Base-by-base conservation (phyloP, 2,888 invertebrate species). In the Lasioglossum morio region DNA sequence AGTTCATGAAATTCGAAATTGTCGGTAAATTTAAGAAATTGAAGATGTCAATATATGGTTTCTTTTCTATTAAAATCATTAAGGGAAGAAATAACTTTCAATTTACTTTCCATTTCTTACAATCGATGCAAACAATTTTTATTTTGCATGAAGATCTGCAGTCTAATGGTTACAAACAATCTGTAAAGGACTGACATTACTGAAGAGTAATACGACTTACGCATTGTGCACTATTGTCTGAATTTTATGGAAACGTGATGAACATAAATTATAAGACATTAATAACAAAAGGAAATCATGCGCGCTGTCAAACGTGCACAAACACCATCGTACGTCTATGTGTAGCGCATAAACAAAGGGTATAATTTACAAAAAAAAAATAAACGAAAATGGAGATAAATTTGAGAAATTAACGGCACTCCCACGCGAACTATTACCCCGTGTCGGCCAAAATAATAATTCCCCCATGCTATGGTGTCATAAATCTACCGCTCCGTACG, bases 381-480 rank as follows among this genome's bases (percentile, higher is more conserved):
- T 30, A 14, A 12, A 34, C 30, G 23, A 76, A 76, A 76, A 63
- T 76, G 46, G 23, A 63, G 76, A 63, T 76, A 63, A 76, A 76
- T 46, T 46, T n/a, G 43, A 30, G 43, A 43, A 76, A 66, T 77
- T 77, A 72, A 43, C 69, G n/a, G 37, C 48, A 30, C 77, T 81
- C 77, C 85, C 83, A 83, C 82, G 77, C 81, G 86, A 86, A 83
- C 87, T 84, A 87, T 87, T 87, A 87, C 43, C 48, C 30, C 19
- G 70, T 40, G 70, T 23, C 57, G 72, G 70, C 74, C 79, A 87
- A 87, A 87, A 87, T 87, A 82, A 84, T 85, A 87, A 87, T 79
- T 82, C 75, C 74, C 74, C 66, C 57, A n/a, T 3, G 72, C 77
- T 40, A 77, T n/a, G 84, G 48, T 76, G 57, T 72, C 80, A 83